These are phyloP conservation scores for Cercopithecus mitis DNA, from an alignment of 2,797 vertebrate species.

Conservation along the genomic window DNA sequence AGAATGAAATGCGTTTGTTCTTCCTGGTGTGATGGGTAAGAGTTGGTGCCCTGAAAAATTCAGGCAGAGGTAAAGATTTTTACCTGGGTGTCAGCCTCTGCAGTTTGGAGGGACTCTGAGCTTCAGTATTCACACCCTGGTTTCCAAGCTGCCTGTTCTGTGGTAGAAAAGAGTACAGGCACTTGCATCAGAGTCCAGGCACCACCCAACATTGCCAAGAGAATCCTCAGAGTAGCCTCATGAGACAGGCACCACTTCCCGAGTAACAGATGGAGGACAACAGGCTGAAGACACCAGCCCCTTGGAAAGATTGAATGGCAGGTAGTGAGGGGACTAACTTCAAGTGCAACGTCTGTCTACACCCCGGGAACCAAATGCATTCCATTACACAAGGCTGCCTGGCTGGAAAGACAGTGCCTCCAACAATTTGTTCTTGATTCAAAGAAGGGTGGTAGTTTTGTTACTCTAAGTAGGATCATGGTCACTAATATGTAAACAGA, in stretches of 20 bases:
- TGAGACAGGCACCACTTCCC: neutral
- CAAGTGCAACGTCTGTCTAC: neutral
- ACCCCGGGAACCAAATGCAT: neutral
- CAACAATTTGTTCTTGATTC: neutral
- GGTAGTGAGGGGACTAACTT: neutral
- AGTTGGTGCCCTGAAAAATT: neutral
- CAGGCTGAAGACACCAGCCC: fast-evolving
- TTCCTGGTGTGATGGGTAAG: neutral
- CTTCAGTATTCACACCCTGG: neutral
- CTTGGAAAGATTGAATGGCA: neutral
- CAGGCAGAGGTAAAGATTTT: neutral
- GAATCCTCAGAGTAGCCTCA: neutral
- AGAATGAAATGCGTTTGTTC: neutral
- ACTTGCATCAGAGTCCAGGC: neutral
- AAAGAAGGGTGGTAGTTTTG: neutral
- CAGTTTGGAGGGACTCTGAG: neutral
- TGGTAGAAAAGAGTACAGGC: neutral
- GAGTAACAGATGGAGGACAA: neutral
- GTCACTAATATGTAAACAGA: neutral
- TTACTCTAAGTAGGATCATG: neutral
- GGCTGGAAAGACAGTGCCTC: neutral
- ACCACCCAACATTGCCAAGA: no score
- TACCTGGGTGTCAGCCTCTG: neutral
- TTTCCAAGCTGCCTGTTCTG: neutral
- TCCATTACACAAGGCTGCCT: neutral